Conservation (phyloP, 37 sponge, comb jelly and placozoan species). For the Beroe ovata region DNA sequence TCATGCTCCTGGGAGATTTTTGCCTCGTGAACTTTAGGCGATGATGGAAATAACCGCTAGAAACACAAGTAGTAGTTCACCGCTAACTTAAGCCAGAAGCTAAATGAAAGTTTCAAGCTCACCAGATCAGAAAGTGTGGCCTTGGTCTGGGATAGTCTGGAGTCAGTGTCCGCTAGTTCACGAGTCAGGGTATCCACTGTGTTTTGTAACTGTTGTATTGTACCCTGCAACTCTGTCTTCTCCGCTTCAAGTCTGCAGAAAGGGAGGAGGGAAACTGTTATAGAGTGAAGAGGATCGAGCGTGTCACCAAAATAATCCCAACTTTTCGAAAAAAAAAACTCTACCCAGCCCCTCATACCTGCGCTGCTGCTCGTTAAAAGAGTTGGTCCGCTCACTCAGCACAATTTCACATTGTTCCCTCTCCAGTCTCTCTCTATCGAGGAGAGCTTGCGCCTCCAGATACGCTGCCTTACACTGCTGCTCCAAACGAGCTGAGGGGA, state of each 20-base stretch:
- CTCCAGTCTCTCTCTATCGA: slow-evolving; percentile 21
- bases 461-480: slow-evolving; percentile 53
- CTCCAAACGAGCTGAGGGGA: slow-evolving; percentile 16
- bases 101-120: no score
- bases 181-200: slow-evolving; percentile 43
- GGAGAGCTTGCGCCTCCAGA: slow-evolving; percentile 26
- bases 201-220: slow-evolving; percentile 4
- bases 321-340: no score
- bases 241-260: slow-evolving; percentile 20
- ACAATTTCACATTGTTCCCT: slow-evolving; percentile 34
- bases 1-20: slow-evolving; percentile 51
- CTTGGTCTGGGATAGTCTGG: neutral
- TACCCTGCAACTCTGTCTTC: slow-evolving; percentile 26
- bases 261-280: no score
- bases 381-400: slow-evolving; percentile 35
- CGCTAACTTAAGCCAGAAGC: no score
- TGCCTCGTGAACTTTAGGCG: no score
- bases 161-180: neutral
- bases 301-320: no score
- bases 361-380: slow-evolving; percentile 61
- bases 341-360: slow-evolving; percentile 26
- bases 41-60: no score
- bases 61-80: no score
- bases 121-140: slow-evolving; percentile 25
- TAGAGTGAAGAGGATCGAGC: no score